Conservation (phyloP, 2,797 vertebrate species). For the Tenualosa thibaudeaui region DNA sequence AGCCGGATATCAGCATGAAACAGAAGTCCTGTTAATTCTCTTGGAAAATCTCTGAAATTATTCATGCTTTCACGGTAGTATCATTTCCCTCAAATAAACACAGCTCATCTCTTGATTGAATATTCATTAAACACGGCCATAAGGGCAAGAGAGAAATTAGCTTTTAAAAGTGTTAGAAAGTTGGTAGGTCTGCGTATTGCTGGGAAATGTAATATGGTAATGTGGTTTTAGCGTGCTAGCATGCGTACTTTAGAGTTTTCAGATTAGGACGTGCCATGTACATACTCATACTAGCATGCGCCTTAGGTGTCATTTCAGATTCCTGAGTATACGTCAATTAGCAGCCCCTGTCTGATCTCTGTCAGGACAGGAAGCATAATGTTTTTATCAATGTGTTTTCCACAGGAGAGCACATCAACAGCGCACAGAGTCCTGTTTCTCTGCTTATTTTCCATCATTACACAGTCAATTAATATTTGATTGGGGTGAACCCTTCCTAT, state of each 20-base stretch:
- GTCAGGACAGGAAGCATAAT: not conserved
- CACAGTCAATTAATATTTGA: constrained; percentile 44
- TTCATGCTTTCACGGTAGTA: constrained; percentile 16
- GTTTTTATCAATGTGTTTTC: constrained; percentile 26
- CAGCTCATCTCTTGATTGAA: constrained; percentile 17
- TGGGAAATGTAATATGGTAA: not conserved
- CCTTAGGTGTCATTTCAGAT: not conserved
- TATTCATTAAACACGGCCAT: not conserved
- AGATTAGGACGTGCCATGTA: not conserved
- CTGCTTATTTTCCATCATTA: constrained; percentile 30
- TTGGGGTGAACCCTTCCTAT: constrained; percentile 35
- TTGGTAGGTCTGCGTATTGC: not conserved
- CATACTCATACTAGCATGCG: not conserved
- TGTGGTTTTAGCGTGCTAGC: not conserved
- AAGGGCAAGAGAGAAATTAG: not conserved
- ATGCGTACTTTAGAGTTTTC: not conserved
- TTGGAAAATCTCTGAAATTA: constrained; percentile 23
- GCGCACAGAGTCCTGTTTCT: constrained; percentile 29
- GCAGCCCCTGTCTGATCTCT: not conserved
- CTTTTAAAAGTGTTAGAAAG: constrained; percentile 6
- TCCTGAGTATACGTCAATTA: not conserved
- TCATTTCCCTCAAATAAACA: constrained; percentile 27
- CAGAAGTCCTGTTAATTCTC: constrained; percentile 20
- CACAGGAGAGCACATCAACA: constrained; percentile 30
- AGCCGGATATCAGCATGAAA: constrained; percentile 4